phyloP scores from a whole-genome alignment of 2,888 invertebrate genomes.

The Ommatoiulus sabulosus region DNA sequence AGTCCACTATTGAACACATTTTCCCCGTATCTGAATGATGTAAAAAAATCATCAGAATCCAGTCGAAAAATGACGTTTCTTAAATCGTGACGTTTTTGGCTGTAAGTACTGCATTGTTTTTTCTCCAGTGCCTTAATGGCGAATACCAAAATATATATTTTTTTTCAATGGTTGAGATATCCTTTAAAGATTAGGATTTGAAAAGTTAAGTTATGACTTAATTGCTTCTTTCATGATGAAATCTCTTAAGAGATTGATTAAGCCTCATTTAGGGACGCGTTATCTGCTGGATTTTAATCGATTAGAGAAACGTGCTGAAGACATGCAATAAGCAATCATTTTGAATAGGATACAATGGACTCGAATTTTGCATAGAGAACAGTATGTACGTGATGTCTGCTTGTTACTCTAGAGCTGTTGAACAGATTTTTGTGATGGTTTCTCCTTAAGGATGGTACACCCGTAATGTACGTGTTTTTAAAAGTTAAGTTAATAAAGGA shows the following conservation, averaged over 20 bases:
- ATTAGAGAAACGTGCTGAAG: neutral
- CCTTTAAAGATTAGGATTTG: neutral
- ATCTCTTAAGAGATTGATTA: too few species aligned
- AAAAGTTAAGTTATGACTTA: neutral
- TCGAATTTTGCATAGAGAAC: neutral
- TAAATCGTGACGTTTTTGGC: too few species aligned
- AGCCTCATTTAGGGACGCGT: neutral
- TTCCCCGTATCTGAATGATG: too few species aligned
- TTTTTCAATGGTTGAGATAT: too few species aligned
- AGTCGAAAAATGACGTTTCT: too few species aligned
- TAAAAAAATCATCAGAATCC: too few species aligned
- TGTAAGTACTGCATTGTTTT: too few species aligned
- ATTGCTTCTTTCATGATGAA: neutral
- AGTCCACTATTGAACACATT: too few species aligned
- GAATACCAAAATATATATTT: too few species aligned
- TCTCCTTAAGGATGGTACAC: neutral
- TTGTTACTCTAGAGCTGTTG: neutral
- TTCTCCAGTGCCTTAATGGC: too few species aligned
- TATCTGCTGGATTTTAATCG: too few species aligned
- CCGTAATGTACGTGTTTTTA: neutral
- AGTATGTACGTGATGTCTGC: neutral
- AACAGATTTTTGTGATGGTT: neutral
- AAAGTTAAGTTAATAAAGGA: slow-evolving; percentile 32
- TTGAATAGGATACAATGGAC: neutral
- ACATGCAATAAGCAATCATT: neutral